A percentile compares a stretch with the other conserved stretches of the same genome.
These are phyloP conservation scores for Cabera pusaria DNA, from an alignment of 2,888 invertebrate genomes.

Conservation along the genomic window DNA sequence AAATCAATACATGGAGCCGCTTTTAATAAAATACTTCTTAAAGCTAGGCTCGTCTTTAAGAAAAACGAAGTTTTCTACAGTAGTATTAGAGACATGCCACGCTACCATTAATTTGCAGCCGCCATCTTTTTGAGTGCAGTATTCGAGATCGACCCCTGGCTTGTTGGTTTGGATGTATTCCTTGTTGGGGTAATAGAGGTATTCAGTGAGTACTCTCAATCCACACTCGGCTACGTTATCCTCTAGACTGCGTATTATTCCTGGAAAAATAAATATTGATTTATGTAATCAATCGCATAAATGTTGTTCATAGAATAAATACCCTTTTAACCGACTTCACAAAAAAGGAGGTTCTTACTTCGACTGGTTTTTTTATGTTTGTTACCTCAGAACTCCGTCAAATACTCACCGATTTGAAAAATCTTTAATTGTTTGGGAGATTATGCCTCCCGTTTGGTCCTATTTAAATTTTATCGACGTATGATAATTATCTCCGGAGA, in stretches of 20 bases:
- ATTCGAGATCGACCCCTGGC: conserved; percentile 54
- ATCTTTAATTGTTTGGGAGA: too few species aligned
- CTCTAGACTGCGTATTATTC: conserved; percentile 52
- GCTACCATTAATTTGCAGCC: conserved; percentile 65
- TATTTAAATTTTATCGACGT: too few species aligned
- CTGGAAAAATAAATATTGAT: conserved; percentile 46
- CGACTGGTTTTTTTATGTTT: too few species aligned
- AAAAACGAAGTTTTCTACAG: conserved; percentile 69
- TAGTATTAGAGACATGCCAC: conserved; percentile 67
- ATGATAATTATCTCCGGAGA: too few species aligned
- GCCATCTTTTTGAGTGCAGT: conserved; percentile 60
- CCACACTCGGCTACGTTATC: conserved; percentile 61
- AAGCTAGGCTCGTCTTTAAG: conserved; percentile 60
- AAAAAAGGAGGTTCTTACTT: too few species aligned
- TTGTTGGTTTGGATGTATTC: conserved; percentile 37
- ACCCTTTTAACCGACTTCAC: too few species aligned
- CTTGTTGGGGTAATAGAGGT: conserved; percentile 61
- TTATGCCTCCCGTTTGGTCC: too few species aligned
- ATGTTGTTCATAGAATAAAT: too few species aligned
- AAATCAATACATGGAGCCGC: too few species aligned
- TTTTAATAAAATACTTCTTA: conserved; percentile 59
- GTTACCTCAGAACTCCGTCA: too few species aligned
- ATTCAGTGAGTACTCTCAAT: conserved; percentile 60
- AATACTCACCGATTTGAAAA: too few species aligned
- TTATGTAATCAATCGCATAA: too few species aligned